phyloP scores from a whole-genome alignment of 1,140 invertebrate species.

The Hestina assimilis region DNA sequence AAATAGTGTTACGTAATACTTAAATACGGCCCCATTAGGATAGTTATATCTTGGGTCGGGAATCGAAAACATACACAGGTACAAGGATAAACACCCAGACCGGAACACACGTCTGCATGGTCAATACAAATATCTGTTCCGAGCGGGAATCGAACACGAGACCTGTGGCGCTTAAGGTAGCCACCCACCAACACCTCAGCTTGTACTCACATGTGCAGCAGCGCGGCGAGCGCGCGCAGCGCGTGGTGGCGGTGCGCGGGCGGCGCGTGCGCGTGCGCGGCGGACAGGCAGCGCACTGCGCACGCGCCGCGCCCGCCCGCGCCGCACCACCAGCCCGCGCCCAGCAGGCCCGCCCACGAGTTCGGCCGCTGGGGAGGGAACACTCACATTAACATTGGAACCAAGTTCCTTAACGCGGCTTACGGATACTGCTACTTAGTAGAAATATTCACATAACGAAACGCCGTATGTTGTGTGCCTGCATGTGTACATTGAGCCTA shows the following conservation, averaged over 20 bases:
- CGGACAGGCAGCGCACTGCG: constrained; percentile 47
- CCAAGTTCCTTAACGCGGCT: neutral
- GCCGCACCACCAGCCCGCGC: constrained; percentile 66
- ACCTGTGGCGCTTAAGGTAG: no score
- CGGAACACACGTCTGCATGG: no score
- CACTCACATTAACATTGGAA: neutral
- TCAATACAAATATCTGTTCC: no score
- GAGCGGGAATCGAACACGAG: no score
- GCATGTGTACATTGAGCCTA: no score
- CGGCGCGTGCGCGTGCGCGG: constrained; percentile 40
- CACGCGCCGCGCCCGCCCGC: constrained; percentile 57
- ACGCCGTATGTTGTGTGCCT: no score
- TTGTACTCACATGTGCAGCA: constrained; percentile 45
- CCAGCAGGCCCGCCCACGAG: constrained; percentile 42
- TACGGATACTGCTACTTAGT: neutral
- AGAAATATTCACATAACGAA: no score
- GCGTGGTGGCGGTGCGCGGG: constrained; percentile 22
- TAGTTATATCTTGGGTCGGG: no score
- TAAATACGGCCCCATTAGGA: no score
- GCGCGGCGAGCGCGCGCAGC: constrained; percentile 38
- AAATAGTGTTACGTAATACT: no score
- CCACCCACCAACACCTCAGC: neutral
- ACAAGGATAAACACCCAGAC: no score
- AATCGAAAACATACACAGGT: no score
- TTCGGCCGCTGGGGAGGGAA: constrained; percentile 24